Percentiles rank a stretch among this genome's conserved stretches.
These are phyloP conservation scores for Lagodon rhomboides DNA, from an alignment of 2,797 vertebrate genomes.

Conservation along the genomic window DNA sequence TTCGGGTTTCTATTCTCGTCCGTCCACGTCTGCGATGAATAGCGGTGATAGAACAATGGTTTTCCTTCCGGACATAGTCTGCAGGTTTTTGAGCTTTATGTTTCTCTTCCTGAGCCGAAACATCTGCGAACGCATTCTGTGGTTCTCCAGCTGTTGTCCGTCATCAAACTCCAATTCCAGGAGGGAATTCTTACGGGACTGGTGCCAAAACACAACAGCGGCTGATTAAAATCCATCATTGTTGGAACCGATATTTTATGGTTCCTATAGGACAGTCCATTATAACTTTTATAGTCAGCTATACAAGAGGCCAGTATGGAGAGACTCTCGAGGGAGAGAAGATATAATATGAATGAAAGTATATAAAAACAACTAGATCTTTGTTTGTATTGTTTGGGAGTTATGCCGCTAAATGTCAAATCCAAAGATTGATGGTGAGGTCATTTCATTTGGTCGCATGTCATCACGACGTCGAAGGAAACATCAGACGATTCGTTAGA, in stretches of 20 bases:
- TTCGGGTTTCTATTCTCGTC: constrained; percentile 65
- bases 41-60: constrained; percentile 74
- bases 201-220: constrained; percentile 9
- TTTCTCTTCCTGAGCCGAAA: constrained; percentile 65
- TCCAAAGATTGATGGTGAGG: too few relatives aligned
- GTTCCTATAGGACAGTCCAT: constrained; percentile 12
- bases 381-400: too few relatives aligned
- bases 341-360: too few relatives aligned
- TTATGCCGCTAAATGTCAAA: too few relatives aligned
- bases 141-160: constrained; percentile 66
- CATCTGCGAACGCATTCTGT: constrained; percentile 68
- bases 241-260: constrained; percentile 9
- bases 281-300: not conserved
- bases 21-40: constrained; percentile 31
- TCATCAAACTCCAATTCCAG: constrained; percentile 31
- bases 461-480: too few relatives aligned
- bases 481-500: too few relatives aligned
- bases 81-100: constrained; percentile 41
- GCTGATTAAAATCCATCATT: constrained; percentile 37
- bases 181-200: not conserved
- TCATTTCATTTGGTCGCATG: too few relatives aligned
- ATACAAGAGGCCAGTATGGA: not conserved
- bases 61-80: constrained; percentile 78
- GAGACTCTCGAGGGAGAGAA: not conserved
- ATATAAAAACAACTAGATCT: too few relatives aligned